Base-by-base conservation (phyloP, 2,113 vertebrate species). In the Ceyx margarethae region DNA sequence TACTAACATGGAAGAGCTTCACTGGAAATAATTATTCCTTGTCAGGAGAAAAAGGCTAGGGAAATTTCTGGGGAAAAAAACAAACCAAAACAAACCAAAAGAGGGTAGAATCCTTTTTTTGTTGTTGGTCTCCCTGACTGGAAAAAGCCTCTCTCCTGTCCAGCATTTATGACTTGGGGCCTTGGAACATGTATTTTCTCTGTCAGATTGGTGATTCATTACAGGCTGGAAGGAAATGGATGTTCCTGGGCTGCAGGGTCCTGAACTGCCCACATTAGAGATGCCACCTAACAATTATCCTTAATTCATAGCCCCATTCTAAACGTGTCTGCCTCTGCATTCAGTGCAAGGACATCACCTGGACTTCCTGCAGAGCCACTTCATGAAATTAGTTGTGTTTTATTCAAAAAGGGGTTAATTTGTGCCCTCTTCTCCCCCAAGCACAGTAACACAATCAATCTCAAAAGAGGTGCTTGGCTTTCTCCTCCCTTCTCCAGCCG, bases 381-480 rank as follows among this genome's bases (percentile, higher is more conserved):
- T 15, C 72, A 51, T 54, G 62, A 61, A 65, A 78, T 81, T 61
- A 54, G 33, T 8, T 28, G 31, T 48, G 33, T 58, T 87, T 82
- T 71, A 82, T 85, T 78, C 78, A 85, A 37, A 81, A 85, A 73
- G 31, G 73, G 79, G 84, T 79, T 94, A 79, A 89, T 92, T 93
- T 91, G 85, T 85, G 62, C 60, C 73, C 85, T 89, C 67, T 82
- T 87, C 75, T 83, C 19, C 60, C 78, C 62, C 61, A 72, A 42
- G 80, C 46, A 60, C 93, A 82, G 87, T 79, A 81, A 71, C 43
- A 87, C 75, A 80, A 88, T 93, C 94, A 86, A 23, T 71, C 77
- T 93, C 81, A 43, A 72, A 82, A 72, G 58, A 77, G 77, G 57
- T 81, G 56, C 78, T 88, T 76, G 86, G 76, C 60, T 92, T 81